phyloP scores from a whole-genome alignment of 2,888 invertebrate genomes.

The Osmoderma eremita region DNA sequence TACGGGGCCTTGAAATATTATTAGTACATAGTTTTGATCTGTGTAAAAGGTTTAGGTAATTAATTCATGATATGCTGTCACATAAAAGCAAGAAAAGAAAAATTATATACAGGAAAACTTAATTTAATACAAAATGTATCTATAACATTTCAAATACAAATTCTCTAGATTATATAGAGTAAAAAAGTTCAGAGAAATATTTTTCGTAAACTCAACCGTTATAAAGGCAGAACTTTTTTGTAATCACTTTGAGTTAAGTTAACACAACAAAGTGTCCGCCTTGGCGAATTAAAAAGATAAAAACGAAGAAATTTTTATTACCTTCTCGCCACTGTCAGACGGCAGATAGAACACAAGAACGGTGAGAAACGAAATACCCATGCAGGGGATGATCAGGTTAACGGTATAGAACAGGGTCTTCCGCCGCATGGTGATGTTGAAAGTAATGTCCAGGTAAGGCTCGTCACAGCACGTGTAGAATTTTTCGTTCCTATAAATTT shows the following conservation, averaged over 20 bases:
- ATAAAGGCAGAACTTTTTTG: not conserved
- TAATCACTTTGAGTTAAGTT: not conserved
- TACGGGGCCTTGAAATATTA: too few species aligned
- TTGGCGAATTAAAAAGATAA: too few species aligned
- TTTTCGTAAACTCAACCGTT: not conserved
- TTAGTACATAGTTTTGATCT: too few species aligned
- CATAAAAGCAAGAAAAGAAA: too few species aligned
- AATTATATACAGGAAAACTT: too few species aligned
- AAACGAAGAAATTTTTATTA: constrained; percentile 62
- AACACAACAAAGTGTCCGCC: too few species aligned
- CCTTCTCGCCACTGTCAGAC: constrained; percentile 98
- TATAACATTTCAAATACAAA: too few species aligned
- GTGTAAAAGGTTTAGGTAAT: too few species aligned
- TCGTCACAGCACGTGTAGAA: constrained; percentile 97
- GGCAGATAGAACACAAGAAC: constrained; percentile 97
- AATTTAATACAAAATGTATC: too few species aligned
- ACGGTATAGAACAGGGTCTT: constrained; percentile 97
- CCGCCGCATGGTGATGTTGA: constrained; percentile 96
- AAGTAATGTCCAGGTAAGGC: constrained; percentile 94
- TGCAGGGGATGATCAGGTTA: constrained; percentile 95
- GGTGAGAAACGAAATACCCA: constrained; percentile 96
- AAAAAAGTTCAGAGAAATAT: too few species aligned
- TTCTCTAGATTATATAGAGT: too few species aligned
- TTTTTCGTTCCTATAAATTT: constrained; percentile 79
- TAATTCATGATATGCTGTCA: too few species aligned